Percentiles rank a stretch among this genome's conserved stretches.
Conservation (phyloP, 1,140 invertebrate genomes). For the Pomacea maculata region DNA sequence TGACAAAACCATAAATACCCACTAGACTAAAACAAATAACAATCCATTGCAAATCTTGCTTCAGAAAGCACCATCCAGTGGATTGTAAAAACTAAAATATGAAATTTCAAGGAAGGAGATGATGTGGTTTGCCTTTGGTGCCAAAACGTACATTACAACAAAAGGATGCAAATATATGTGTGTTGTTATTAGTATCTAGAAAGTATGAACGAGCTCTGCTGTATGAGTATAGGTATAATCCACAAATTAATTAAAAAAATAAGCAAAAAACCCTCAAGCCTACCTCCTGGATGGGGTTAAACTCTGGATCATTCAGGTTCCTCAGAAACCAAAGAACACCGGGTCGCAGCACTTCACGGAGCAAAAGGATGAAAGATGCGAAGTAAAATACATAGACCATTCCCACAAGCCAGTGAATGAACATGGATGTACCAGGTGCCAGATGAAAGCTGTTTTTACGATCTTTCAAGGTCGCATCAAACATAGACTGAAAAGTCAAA, state of each 20-base stretch:
- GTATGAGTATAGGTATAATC: no score
- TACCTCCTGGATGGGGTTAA: constrained; percentile 92
- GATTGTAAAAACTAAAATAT: no score
- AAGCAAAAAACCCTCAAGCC: constrained; percentile 5
- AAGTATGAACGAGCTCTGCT: no score
- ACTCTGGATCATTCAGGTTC: constrained; percentile 98
- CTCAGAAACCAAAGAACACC: constrained; percentile 95
- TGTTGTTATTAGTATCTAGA: no score
- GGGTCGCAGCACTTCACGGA: constrained; percentile 92
- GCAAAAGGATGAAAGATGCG: constrained; percentile 92
- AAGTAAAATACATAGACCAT: constrained; percentile 99
- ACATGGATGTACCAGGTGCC: constrained; percentile 95
- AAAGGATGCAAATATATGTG: no score
- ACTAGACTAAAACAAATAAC: no score
- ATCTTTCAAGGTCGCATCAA: constrained; percentile 75
- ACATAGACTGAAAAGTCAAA: constrained; percentile 74
- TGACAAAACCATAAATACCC: background rate
- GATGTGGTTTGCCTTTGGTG: no score
- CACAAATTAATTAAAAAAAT: no score
- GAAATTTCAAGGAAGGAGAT: no score
- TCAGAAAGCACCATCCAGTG: no score
- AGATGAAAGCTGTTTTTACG: constrained; percentile 86
- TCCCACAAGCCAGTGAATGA: constrained; percentile 98
- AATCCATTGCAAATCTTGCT: no score
- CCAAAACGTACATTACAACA: no score